Conservation (phyloP, 2,888 invertebrate species). For the Drosophila paucipuncta region DNA sequence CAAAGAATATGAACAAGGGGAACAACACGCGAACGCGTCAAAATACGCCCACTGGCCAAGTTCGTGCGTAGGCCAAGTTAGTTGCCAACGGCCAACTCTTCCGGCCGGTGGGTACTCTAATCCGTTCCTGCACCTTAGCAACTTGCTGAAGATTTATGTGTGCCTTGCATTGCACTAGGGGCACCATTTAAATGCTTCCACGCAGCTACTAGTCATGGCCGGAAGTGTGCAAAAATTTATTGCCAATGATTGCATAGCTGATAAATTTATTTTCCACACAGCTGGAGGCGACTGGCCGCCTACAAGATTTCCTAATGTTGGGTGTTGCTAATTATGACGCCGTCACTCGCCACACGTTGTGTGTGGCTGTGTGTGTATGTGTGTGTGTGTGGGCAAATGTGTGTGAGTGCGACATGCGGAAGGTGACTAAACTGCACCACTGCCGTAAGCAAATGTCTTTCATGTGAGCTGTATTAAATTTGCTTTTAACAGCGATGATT, state of each 20-base stretch:
- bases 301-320: constrained; percentile 10
- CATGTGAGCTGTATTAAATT: constrained; percentile 67
- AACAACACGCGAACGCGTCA: constrained; percentile 50
- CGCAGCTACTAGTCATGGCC: constrained; percentile 9
- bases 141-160: constrained; percentile 67
- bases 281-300: constrained; percentile 27
- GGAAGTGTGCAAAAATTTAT: constrained; percentile 65
- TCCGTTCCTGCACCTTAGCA: constrained; percentile 56
- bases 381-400: constrained; percentile 10
- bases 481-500: constrained; percentile 49
- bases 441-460: constrained; percentile 55
- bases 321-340: constrained; percentile 69
- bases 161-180: constrained; percentile 70
- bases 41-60: constrained; percentile 22
- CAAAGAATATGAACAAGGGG: constrained; percentile 15
- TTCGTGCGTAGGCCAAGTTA: constrained; percentile 42
- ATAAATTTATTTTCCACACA: constrained; percentile 71
- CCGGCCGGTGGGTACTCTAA: constrained; percentile 48
- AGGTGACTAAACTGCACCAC: constrained; percentile 66
- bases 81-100: constrained; percentile 24
- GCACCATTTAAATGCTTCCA: constrained; percentile 67
- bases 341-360: constrained; percentile 28
- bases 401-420: constrained; percentile 38
- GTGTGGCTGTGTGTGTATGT: constrained; percentile 19
- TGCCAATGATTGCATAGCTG: constrained; percentile 72